These are phyloP conservation scores for Drosophila lacicola DNA, from an alignment of 2,888 invertebrate species.

Conservation along the genomic window DNA sequence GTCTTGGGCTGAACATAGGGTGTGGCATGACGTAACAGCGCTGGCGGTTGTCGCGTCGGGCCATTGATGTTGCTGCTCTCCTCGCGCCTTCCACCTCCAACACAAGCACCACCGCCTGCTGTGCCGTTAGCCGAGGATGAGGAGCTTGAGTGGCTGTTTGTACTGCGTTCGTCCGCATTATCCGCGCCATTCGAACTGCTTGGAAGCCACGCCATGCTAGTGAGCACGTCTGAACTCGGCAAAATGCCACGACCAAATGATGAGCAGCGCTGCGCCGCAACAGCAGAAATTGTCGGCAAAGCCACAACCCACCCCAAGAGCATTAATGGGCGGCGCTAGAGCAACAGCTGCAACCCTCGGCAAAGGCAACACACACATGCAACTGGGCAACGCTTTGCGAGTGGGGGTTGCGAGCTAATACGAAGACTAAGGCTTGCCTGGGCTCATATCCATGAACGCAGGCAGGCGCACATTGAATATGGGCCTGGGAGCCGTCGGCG, in stretches of 20 bases:
- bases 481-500: conserved; percentile 29
- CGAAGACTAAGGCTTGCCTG: not conserved
- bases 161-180: conserved; percentile 69
- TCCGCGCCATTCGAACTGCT: conserved; percentile 65
- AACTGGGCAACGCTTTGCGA: not conserved
- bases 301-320: conserved; percentile 9
- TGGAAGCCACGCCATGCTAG: conserved; percentile 70
- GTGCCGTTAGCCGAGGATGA: conserved; percentile 38
- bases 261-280: not conserved
- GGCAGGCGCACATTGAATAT: conserved; percentile 40
- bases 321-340: conserved; percentile 14
- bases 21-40: conserved; percentile 54
- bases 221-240: conserved; percentile 21
- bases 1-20: conserved; percentile 77
- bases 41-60: conserved; percentile 32
- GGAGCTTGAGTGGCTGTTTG: conserved; percentile 65
- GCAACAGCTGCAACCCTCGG: conserved; percentile 29
- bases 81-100: conserved; percentile 29
- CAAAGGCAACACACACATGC: not conserved
- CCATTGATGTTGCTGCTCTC: conserved; percentile 21
- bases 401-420: not conserved
- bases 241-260: conserved; percentile 34
- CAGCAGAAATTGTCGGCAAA: not conserved
- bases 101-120: not conserved
- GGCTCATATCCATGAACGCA: not conserved